These are phyloP conservation scores for Drosophila rhopaloa DNA, from an alignment of 1,140 invertebrate genomes.

Conservation along the genomic window DNA sequence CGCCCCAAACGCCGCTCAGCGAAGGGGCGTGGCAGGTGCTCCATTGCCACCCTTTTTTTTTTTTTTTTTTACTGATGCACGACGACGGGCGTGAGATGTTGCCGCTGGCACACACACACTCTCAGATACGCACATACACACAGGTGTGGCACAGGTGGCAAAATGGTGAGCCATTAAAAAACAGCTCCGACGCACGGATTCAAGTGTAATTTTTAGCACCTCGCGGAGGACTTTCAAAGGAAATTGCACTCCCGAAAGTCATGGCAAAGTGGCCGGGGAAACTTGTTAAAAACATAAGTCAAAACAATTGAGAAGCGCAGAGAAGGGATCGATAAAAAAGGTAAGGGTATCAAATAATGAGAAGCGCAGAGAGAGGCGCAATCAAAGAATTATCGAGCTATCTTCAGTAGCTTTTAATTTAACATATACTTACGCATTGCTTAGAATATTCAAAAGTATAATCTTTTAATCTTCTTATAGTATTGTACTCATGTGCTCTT, in stretches of 20 bases:
- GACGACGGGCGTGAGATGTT: slow-evolving; percentile 21
- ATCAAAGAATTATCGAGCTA: too few relatives aligned
- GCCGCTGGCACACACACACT: slow-evolving; percentile 5
- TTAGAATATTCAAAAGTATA: too few relatives aligned
- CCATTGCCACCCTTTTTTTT: not conserved
- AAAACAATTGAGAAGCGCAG: slow-evolving; percentile 3
- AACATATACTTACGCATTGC: too few relatives aligned
- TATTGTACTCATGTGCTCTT: not conserved
- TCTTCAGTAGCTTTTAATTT: too few relatives aligned
- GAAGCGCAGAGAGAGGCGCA: not conserved
- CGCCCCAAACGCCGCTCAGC: slow-evolving; percentile 17
- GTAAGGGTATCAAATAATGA: too few relatives aligned
- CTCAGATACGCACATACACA: not conserved
- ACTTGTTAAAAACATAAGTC: slow-evolving; percentile 16
- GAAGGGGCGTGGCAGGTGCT: slow-evolving; percentile 8
- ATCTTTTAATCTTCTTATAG: not conserved
- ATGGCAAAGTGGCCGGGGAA: not conserved
- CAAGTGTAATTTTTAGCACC: slow-evolving; percentile 26
- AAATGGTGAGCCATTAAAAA: slow-evolving; percentile 23
- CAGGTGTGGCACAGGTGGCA: slow-evolving; percentile 25
- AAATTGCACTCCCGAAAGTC: slow-evolving; percentile 11
- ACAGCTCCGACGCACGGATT: slow-evolving; percentile 13
- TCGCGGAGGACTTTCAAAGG: not conserved
- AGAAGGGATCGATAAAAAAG: not conserved
- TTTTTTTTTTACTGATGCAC: slow-evolving; percentile 14